Evolutionary conservation across 2,888 invertebrate species (phyloP).

Genomic region (Oscheius onirici): DNA sequence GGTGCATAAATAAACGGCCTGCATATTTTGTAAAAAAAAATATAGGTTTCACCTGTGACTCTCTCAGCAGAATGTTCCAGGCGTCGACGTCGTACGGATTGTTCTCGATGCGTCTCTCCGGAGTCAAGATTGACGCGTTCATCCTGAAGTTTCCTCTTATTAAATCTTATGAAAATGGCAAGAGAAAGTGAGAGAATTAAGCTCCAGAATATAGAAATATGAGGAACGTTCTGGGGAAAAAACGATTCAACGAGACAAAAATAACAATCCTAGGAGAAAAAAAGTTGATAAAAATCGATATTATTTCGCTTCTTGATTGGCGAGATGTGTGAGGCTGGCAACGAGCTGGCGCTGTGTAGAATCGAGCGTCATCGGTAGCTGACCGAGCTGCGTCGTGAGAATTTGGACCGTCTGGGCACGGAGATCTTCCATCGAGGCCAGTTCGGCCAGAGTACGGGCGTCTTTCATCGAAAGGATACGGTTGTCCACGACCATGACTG

Average conservation of each 20-base stretch:
- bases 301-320: neutral
- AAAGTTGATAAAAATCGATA: neutral
- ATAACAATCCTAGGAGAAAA: neutral
- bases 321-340: conserved; percentile 15
- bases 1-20: too few relatives aligned
- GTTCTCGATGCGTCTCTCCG: conserved; percentile 79
- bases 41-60: conserved; percentile 90
- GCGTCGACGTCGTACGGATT: conserved; percentile 94
- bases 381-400: conserved; percentile 45
- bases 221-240: neutral
- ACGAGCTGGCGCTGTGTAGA: conserved; percentile 36
- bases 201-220: neutral
- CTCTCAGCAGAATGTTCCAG: conserved; percentile 93
- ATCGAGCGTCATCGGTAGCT: conserved; percentile 43
- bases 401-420: conserved; percentile 52
- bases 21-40: too few relatives aligned
- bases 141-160: conserved; percentile 38
- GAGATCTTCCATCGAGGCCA: conserved; percentile 54
- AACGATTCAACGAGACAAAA: conserved; percentile 4
- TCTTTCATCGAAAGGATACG: conserved; percentile 58
- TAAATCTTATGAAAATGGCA: neutral
- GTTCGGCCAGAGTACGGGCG: conserved; percentile 50
- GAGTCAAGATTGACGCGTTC: conserved; percentile 65
- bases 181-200: neutral
- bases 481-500: conserved; percentile 56